Evolutionary conservation across 2,113 vertebrate genomes (phyloP).

Genomic region (Laticauda colubrina): DNA sequence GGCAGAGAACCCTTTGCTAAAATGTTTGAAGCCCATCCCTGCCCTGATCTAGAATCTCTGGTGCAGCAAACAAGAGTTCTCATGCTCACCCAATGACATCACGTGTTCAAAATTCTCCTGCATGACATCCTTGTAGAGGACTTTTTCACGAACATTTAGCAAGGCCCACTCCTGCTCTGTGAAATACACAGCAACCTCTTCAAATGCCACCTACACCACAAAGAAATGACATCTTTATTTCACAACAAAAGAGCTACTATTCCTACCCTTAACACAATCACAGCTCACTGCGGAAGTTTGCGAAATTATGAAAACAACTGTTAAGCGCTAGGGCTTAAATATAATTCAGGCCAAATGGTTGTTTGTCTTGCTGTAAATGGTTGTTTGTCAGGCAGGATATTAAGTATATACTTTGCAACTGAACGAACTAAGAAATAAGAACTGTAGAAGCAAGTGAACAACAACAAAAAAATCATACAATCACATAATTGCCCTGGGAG

Average conservation of each 20-base stretch:
- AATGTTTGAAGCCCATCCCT: no score
- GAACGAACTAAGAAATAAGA: background rate
- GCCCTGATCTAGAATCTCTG: no score
- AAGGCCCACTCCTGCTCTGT: constrained; percentile 57
- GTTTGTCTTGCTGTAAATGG: background rate
- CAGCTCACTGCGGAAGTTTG: background rate
- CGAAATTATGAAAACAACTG: background rate
- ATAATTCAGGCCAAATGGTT: background rate
- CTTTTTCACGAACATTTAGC: constrained; percentile 45
- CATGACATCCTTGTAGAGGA: constrained; percentile 54
- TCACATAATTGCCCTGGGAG: background rate
- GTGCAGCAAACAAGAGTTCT: background rate
- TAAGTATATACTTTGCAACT: background rate
- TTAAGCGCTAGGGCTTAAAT: background rate
- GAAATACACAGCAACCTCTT: constrained; percentile 61
- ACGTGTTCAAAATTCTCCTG: constrained; percentile 53
- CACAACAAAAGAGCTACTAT: background rate
- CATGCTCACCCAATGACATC: constrained; percentile 57
- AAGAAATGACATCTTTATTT: background rate
- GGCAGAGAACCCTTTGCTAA: no score
- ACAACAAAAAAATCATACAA: background rate
- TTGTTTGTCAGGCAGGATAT: background rate
- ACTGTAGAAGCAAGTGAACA: background rate
- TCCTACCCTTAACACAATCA: background rate
- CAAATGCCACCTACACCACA: constrained; percentile 46